Evolutionary conservation across 1,140 invertebrate genomes (phyloP), one percentile per base, ranked within the genome.

Genomic region (Euschistus heros): DNA sequence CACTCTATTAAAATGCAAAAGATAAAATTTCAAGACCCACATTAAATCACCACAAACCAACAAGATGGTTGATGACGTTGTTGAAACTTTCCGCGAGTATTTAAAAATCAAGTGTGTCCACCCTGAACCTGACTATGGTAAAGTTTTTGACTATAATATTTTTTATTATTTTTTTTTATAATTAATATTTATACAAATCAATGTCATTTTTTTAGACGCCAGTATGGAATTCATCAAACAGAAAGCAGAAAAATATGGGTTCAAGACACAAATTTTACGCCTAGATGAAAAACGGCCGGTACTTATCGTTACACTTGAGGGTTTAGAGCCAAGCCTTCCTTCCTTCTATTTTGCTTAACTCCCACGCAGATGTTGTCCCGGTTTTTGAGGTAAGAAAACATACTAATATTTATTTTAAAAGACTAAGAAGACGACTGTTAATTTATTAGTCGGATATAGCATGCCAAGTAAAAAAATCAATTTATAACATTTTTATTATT

Each of bases 321-420:
- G 94, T 37, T 77, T 74, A 0, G 75, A 91, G 14, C 87, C 90
- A 0, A 69, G 75, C 0, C 73, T 91, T 60, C 83, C 73, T 91
- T 60, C 83, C 86, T 2, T 79, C 87, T 2, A 78, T 97, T 30
- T 71, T 96, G 27, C 80, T 97, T 0, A 95, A 96, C 74, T 94
- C 91, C 14, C 94, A 97, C 70, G 96, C 91, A 81, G 94, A 97
- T 77, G 93, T 97, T 24, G 94, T 97, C 4, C 92, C 94, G 4
- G 92, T 94, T 0, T 92, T 86, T 75, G 79, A 80, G 69, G 89
- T 90, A 57, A 10, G 33, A 30, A n/a, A n/a, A n/a, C n/a, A n/a
- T n/a, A n/a, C n/a, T n/a, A n/a, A n/a, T n/a, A n/a, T n/a, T n/a
- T n/a, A n/a, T n/a, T n/a, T n/a, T n/a, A n/a, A n/a, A n/a, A n/a